Evolutionary conservation across 2,113 vertebrate genomes (phyloP), one percentile per base, ranked within the genome.

Genomic region (Synodontis membranacea): DNA sequence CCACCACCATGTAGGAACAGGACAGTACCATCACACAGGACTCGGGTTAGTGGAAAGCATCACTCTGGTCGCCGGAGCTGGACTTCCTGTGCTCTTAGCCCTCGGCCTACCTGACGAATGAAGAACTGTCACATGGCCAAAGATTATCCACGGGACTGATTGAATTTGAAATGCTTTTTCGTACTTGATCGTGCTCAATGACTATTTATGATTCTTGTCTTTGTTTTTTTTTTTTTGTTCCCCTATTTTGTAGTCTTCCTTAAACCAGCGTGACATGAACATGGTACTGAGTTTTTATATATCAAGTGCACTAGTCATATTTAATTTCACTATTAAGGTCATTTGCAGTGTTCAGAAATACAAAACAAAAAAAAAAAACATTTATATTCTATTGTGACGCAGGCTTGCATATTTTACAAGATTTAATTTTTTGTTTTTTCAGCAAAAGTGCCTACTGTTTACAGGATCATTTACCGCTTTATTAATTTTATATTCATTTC

Each of bases 31-130:
- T 79, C 88, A 89, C 15, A 58, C 87, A 44, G 89, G 93, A 54
- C 86, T 93, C 56, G 94, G 94, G 5, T n/a, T 92, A 54, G 84
- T 94, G 62, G 93, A 96, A 91, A 95, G 94, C 90, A 86, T 95
- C 85, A 83, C 91, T 31, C 91, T 74, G 0, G 88, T 95, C 62
- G 64, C 93, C 0, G 96, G 96, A 21, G 84, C 94, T 1, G 94
- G 90, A 12, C 80, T 96, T 9, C 95, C 96, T 0, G 92, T 95
- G n/a, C 87, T 96, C 21, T 87, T 96, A 66, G 92, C 95, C 34
- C 90, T 95, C 0, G 91, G 92, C 17, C 88, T 96, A 8, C 93
- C 91, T 2, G 94, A 96, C 5, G 91, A 94, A 78, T 95, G 79
- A 93, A 80, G 75, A 93, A 48, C 52, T 39, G 2, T 31, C 15